Evolutionary conservation across 2,888 invertebrate species (phyloP), one percentile per base, ranked within the genome.

Genomic region (Leptodirus hochenwartii): DNA sequence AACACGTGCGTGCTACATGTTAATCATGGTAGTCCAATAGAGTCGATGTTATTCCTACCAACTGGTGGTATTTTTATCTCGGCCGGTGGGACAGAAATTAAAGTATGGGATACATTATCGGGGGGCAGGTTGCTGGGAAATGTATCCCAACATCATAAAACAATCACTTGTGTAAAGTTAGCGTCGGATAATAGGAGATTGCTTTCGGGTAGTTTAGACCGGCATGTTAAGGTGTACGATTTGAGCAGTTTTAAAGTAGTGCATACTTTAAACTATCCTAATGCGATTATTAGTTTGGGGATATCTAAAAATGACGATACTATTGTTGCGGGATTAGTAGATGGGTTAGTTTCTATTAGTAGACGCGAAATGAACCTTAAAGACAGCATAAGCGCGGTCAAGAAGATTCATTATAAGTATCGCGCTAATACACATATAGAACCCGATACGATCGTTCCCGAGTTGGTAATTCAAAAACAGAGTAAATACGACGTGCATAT

Each of bases 91-190:
- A 84, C 78, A 17, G 79, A 81, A 51, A 74, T 93, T 4, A 76
- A 79, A 54, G 78, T 96, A 1, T 96, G 93, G 93, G 95, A 96
- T 53, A 71, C 79, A 4, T 65, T 90, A 29, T 71, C 81, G 39
- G 87, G 88, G 15, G 91, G 91, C 6, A 76, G 78, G 49, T 58
- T 87, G 31, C 52, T 96, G 14, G 75, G 84, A 2, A 74, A 71
- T 43, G 68, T 96, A 38, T 79, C 79, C 2, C 80, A 87, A 43
- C 96, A 98, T 56, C 90, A 93, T 54, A 96, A 96, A 62, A 88
- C 93, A 0, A 75, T 96, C 2, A 96, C 91, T 0, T 78, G 81
- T 39, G 52, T 96, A 27, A 62, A 72, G 39, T 64, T 93, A 36
- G 82, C 82, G 14, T 78, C 77, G 24, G 72, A 81, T 46, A 79